phyloP scores from a whole-genome alignment of 92 coral and sea anemone species.

The Parazoanthus darwini region DNA sequence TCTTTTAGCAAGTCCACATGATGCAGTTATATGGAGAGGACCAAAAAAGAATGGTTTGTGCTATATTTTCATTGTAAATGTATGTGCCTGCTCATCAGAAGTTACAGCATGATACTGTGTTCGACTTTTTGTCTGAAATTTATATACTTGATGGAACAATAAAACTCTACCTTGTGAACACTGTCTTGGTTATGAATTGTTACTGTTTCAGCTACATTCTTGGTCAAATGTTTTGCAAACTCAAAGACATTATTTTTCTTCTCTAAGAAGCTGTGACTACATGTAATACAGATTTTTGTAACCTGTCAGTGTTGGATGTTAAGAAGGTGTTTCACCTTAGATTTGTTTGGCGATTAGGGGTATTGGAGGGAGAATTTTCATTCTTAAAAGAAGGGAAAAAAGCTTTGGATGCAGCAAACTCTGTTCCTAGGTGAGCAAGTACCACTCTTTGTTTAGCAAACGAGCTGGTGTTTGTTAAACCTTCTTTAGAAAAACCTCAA shows the following conservation, averaged over 20 bases:
- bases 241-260: background rate
- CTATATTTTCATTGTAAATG: background rate
- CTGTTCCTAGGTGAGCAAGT: no score
- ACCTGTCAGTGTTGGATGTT: background rate
- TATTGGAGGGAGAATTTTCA: no score
- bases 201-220: background rate
- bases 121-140: no score
- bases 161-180: background rate
- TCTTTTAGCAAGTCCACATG: slow-evolving; percentile 89
- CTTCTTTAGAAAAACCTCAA: no score
- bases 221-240: background rate
- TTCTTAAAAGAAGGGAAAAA: no score
- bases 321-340: no score
- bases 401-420: no score
- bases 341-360: no score
- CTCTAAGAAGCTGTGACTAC: no score
- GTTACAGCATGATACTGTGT: background rate
- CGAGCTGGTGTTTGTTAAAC: no score
- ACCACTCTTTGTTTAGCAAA: no score
- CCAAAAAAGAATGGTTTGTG: slow-evolving; percentile 97
- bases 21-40: slow-evolving; percentile 99
- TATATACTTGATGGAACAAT: background rate
- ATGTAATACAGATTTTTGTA: background rate
- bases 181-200: background rate
- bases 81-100: background rate